Conservation (phyloP, 2,888 invertebrate species). For the Melanostoma mellinum region DNA sequence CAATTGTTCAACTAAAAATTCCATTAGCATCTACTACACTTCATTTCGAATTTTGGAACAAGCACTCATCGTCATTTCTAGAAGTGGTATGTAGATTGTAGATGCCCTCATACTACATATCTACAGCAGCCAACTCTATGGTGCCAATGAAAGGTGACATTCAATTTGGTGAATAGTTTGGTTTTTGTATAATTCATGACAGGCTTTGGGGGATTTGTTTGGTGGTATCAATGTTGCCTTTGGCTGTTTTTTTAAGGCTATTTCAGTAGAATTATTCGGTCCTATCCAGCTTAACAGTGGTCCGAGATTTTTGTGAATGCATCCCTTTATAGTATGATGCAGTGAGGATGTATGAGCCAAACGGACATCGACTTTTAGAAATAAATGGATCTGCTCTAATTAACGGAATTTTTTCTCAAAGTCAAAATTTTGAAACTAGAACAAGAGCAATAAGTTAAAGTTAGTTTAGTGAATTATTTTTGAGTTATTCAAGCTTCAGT, state of each 20-base stretch:
- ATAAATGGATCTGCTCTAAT: no score
- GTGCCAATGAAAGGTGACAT: slow-evolving; percentile 38
- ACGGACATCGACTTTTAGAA: no score
- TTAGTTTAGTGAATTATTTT: no score
- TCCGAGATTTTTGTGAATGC: no score
- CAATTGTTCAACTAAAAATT: slow-evolving; percentile 66
- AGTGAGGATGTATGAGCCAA: no score
- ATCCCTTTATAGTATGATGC: no score
- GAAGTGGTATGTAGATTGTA: slow-evolving; percentile 10
- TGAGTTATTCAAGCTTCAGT: no score
- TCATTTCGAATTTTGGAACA: slow-evolving; percentile 46
- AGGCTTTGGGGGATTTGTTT: background rate
- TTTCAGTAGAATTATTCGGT: no score
- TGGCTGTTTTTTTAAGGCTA: background rate
- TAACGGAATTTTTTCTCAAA: no score
- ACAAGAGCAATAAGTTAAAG: no score
- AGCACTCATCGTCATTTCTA: slow-evolving; percentile 34
- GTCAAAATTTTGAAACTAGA: no score
- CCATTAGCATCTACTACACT: slow-evolving; percentile 57
- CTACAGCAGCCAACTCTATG: background rate
- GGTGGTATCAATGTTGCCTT: background rate
- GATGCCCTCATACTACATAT: background rate
- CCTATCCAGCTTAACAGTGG: no score
- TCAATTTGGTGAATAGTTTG: slow-evolving; percentile 29
- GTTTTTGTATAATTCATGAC: background rate